Evolutionary conservation across 2,797 vertebrate genomes (phyloP), one percentile per base, ranked within the genome.

Genomic region (Toxotes lorentzi): DNA sequence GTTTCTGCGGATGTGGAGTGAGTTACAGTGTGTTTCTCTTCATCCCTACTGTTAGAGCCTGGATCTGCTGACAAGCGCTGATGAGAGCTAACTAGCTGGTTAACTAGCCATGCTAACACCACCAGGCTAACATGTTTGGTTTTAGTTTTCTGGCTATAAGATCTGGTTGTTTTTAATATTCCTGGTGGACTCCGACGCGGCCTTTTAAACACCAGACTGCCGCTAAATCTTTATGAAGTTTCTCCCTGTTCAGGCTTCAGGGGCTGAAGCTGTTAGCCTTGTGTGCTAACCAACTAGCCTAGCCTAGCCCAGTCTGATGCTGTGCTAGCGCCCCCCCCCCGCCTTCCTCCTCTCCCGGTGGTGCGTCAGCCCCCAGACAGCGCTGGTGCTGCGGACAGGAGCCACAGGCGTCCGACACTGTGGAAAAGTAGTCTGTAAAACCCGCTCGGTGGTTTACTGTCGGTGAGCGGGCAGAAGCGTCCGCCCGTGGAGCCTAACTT

Each of bases 291-390:
- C 57, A 13, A 50, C 11, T 70, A 77, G 43, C 12, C 9, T 70
- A 65, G 0, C 67, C 48, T 34, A 58, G 45, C 41, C 64, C 69
- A 76, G 68, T 79, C 63, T 78, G 71, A 78, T 50, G 67, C 73
- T 23, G 4, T 71, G 63, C 70, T 72, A 78, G 63, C 64, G 23
- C 79, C 70, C 82, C 35, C 67, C 59, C 58, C 10, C 79, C 78
- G 35, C 81, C 76, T 34, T 50, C 74, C 69, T 45, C 72, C 30
- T 14, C 70, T 16, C 35, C 62, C 63, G 50, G 66, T 69, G 73
- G 34, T 85, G 76, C 74, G 73, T 83, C 85, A 77, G 61, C 34
- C 73, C 79, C 40, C 60, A 67, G 53, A 69, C 79, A 60, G 59
- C 63, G 83, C 75, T 14, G 62, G 61, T 23, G 63, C 83, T 67